Base-by-base conservation (phyloP, 2,797 vertebrate species). In the Apogon hyalosoma region DNA sequence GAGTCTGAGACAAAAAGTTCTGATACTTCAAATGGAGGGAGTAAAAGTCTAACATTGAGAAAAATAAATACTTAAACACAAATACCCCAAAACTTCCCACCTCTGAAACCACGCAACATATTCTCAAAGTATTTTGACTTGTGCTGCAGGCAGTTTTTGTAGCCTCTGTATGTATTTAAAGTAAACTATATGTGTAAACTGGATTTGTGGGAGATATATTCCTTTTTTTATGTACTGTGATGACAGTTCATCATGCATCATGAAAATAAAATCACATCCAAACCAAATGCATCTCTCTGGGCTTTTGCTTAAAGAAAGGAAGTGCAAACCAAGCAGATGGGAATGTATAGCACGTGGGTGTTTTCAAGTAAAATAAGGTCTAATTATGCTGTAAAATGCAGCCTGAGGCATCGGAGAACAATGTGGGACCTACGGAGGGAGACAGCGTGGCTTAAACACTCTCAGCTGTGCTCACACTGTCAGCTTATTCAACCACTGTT, bases 391-490 rank as follows among this genome's bases (percentile, higher is more conserved):
- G 90, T 88, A 75, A 85, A 87, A 90, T 84, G 88, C 77, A 85
- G 83, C 86, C 91, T 79, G 87, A 86, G 83, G 85, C 83, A 80
- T 73, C 53, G 11, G 63, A 64, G 69, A 87, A 93, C 88, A 95
- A 91, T 90, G 83, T 68, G 61, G 73, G 90, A 89, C 91, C 91
- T 93, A 83, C 88, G 69, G 82, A 82, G 66, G 45, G 67, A 88
- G 77, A 77, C 59, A 87, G 91, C 75, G 15, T 47, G 79, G 87
- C 76, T 92, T 94, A 93, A 95, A 90, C 90, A 76, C 83, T 94
- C 77, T 95, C 95, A 95, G 93, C 94, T 95, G 94, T 95, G 92
- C 88, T 93, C 92, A 93, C 93, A 93, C 78, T 67, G 64, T 89
- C 69, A 70, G 77, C 60, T 70, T 90, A 81, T 94, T 93, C 92